These are phyloP conservation scores for Athalia rosae DNA, from an alignment of 2,888 invertebrate species.

Conservation along the genomic window DNA sequence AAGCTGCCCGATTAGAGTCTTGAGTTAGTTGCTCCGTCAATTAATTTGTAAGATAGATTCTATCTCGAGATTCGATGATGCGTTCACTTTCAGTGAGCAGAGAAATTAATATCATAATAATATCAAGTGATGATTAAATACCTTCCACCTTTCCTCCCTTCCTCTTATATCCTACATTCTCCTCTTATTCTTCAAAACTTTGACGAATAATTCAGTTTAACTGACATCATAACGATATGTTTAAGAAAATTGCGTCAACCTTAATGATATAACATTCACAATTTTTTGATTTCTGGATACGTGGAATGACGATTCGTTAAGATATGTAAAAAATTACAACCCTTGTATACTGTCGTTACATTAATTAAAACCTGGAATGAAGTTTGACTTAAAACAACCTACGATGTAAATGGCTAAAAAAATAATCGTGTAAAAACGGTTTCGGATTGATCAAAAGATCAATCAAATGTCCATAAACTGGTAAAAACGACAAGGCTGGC, in stretches of 20 bases:
- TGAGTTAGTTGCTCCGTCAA: neutral
- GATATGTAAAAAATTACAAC: neutral
- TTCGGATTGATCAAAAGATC: constrained; percentile 30
- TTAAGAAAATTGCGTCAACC: constrained; percentile 21
- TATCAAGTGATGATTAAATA: constrained; percentile 1
- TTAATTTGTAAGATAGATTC: constrained; percentile 21
- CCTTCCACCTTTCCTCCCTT: neutral
- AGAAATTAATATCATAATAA: constrained; percentile 39
- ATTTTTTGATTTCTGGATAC: neutral
- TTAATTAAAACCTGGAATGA: constrained; percentile 13
- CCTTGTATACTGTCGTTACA: neutral
- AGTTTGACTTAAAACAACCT: constrained; percentile 1
- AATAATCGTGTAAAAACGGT: constrained; percentile 52
- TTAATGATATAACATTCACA: constrained; percentile 10
- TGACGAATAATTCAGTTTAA: constrained; percentile 51
- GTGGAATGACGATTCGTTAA: constrained; percentile 22
- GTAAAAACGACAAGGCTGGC: constrained; percentile 57
- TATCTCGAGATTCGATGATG: constrained; percentile 38
- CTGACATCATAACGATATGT: constrained; percentile 49
- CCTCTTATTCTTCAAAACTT: neutral
- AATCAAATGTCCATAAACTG: constrained; percentile 53
- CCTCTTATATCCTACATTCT: no score
- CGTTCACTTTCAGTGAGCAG: constrained; percentile 15
- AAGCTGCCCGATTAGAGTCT: constrained; percentile 2
- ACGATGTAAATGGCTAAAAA: constrained; percentile 58